phyloP scores from a whole-genome alignment of 92 coral and sea anemone species.

The Porites cylindrica region DNA sequence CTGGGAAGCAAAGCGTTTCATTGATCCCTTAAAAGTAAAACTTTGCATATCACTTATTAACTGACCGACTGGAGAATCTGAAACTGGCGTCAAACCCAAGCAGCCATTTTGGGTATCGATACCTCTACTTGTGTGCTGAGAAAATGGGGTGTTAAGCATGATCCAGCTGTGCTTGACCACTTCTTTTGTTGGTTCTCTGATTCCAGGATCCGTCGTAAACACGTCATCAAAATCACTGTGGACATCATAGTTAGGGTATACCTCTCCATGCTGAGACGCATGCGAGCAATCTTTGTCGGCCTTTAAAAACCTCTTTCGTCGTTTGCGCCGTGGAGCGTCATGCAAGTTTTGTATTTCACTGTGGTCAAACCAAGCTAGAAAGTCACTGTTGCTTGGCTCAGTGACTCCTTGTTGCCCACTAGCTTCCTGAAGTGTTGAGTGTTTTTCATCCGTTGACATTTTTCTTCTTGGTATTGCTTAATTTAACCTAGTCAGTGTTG shows the following conservation, averaged over 20 bases:
- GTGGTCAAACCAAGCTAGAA: not conserved
- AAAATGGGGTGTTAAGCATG: not conserved
- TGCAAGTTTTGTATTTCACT: not conserved
- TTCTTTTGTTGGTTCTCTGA: not conserved
- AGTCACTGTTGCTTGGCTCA: not conserved
- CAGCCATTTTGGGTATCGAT: not conserved
- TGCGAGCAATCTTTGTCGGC: not conserved
- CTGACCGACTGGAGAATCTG: not conserved
- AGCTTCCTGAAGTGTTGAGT: not conserved
- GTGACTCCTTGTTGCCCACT: not conserved
- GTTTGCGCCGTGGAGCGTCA: not conserved
- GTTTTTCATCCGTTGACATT: not conserved
- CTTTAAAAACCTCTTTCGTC: not conserved
- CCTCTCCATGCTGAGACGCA: not conserved
- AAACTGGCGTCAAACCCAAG: not conserved
- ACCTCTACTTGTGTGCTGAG: not conserved
- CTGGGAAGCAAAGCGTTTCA: not conserved
- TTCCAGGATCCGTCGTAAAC: not conserved
- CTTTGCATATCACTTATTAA: not conserved
- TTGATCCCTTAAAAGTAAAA: not conserved
- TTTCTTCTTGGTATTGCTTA: not conserved
- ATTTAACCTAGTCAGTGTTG: not conserved
- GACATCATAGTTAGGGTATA: not conserved
- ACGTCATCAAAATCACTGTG: not conserved
- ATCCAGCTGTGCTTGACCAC: not conserved